Evolutionary conservation across 2,888 invertebrate genomes (phyloP).

Genomic region (Diadromus collaris): DNA sequence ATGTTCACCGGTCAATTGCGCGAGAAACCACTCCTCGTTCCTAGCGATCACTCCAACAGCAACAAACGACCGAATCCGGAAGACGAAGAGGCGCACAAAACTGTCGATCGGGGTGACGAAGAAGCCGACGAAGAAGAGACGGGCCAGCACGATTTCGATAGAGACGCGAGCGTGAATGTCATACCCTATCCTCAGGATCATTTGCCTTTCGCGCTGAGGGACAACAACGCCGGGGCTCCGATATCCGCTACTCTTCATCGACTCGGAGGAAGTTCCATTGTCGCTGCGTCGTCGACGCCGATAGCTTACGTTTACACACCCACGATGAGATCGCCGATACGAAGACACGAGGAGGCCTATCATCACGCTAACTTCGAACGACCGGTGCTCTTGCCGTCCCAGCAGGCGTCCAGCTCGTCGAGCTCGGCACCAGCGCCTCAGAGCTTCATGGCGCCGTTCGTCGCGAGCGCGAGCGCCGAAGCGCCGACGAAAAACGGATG

Average conservation of each 20-base stretch:
- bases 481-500: conserved; percentile 83
- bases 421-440: conserved; percentile 80
- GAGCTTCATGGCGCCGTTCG: conserved; percentile 86
- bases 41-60: conserved; percentile 71
- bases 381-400: conserved; percentile 76
- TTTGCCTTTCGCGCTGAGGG: conserved; percentile 78
- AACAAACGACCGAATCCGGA: conserved; percentile 10
- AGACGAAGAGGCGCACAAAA: conserved; percentile 31
- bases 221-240: conserved; percentile 63
- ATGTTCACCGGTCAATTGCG: conserved; percentile 73
- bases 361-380: conserved; percentile 59
- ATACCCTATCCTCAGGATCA: conserved; percentile 81
- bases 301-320: conserved; percentile 86
- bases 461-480: conserved; percentile 85
- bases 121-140: conserved; percentile 25
- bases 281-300: conserved; percentile 80
- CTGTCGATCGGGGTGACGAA: background rate
- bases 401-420: conserved; percentile 76
- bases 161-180: conserved; percentile 78
- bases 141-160: conserved; percentile 57
- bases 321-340: conserved; percentile 79
- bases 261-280: conserved; percentile 62
- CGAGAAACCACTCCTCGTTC: conserved; percentile 79
- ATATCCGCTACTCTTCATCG: conserved; percentile 77
- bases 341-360: conserved; percentile 63